Conservation (phyloP, 2,113 vertebrate species). For the Cyprinus carpio region DNA sequence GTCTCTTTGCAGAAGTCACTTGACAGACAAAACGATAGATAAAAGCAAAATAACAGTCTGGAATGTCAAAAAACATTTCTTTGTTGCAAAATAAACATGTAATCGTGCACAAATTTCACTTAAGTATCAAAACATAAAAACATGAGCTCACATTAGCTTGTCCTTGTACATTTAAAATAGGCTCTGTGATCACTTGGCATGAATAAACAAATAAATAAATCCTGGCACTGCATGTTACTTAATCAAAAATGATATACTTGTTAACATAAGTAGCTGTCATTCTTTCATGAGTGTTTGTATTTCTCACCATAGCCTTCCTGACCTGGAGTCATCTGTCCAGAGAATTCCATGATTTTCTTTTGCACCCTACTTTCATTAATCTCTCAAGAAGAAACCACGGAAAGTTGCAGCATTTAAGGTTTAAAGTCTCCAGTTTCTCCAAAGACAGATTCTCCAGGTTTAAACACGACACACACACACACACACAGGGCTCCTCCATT, state of each 20-base stretch:
- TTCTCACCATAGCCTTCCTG: neutral
- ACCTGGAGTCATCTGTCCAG: neutral
- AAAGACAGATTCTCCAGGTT: neutral
- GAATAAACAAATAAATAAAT: neutral
- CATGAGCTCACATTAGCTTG: neutral
- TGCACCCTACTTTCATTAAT: neutral
- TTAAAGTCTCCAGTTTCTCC: neutral
- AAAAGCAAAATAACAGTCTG: slow-evolving; percentile 20
- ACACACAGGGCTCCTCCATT: neutral
- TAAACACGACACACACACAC: neutral
- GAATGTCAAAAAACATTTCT: neutral
- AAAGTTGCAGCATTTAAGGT: slow-evolving; percentile 3
- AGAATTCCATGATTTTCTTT: neutral
- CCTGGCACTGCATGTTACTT: neutral
- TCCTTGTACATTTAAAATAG: neutral
- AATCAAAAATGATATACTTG: neutral
- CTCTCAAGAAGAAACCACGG: neutral
- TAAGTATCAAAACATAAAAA: neutral
- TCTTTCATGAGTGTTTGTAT: neutral
- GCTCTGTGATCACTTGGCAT: neutral
- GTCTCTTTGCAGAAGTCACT: neutral
- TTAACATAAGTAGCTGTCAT: neutral
- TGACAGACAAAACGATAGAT: neutral
- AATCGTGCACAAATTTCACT: neutral
- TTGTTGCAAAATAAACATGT: neutral